These are phyloP conservation scores for Parazoanthus swiftii DNA, from an alignment of 92 coral and sea anemone genomes.

Conservation along the genomic window DNA sequence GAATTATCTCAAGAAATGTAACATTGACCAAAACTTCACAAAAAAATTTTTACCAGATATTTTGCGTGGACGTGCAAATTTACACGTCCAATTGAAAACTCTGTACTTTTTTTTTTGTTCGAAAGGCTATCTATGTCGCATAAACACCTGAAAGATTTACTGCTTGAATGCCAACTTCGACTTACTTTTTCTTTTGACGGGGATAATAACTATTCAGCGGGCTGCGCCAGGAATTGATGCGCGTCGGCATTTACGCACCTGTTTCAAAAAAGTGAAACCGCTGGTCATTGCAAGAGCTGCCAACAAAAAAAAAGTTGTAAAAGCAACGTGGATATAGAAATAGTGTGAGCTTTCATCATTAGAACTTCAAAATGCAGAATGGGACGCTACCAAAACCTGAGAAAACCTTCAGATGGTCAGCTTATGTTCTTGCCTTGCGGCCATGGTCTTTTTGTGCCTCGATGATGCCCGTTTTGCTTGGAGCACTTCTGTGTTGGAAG, in stretches of 20 bases:
- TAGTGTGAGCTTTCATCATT: neutral
- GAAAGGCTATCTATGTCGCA: no score
- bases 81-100: no score
- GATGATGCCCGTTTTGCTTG: slow-evolving; percentile 87
- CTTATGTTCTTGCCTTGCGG: slow-evolving; percentile 85
- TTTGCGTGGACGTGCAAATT: no score
- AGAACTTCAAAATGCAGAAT: slow-evolving; percentile 20
- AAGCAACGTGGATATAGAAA: neutral
- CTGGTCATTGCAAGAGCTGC: neutral
- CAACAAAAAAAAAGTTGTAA: no score
- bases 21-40: no score
- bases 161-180: no score
- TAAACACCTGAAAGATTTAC: no score
- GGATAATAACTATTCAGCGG: neutral
- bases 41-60: no score
- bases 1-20: no score
- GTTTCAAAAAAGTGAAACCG: neutral
- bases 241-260: neutral
- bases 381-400: slow-evolving; percentile 34
- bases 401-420: slow-evolving; percentile 59
- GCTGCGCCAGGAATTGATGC: neutral
- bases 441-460: slow-evolving; percentile 99
- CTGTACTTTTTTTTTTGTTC: no score
- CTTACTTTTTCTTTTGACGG: no score
- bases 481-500: slow-evolving; percentile 90